Percentiles rank a stretch among this genome's conserved stretches.
Evolutionary conservation across 1,140 invertebrate species (phyloP).

Genomic region (Drosophila elegans): DNA sequence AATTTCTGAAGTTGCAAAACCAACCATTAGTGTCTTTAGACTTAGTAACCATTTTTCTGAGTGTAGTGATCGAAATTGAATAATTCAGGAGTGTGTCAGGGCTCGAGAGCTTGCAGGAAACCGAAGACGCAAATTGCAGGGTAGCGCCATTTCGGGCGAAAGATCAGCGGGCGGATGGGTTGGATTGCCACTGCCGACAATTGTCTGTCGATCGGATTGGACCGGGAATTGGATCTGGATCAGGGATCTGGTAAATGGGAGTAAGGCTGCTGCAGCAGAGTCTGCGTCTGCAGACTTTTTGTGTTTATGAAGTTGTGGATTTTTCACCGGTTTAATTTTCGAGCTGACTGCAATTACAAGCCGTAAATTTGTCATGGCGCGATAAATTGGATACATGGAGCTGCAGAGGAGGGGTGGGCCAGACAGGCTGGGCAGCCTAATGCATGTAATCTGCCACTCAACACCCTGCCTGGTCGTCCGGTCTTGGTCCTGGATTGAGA

Average conservation of each 20-base stretch:
- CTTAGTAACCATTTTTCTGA: background rate
- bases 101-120: constrained; percentile 64
- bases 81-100: constrained; percentile 29
- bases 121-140: constrained; percentile 75
- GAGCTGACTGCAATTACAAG: constrained; percentile 79
- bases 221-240: constrained; percentile 8
- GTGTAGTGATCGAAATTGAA: constrained; percentile 25
- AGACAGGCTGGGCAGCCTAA: constrained; percentile 65
- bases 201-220: constrained; percentile 32
- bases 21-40: too few species aligned
- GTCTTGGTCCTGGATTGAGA: background rate
- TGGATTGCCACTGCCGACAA: constrained; percentile 3
- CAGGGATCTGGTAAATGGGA: constrained; percentile 2
- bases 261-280: background rate
- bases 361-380: constrained; percentile 83
- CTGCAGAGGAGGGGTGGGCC: background rate
- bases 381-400: constrained; percentile 65
- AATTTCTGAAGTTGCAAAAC: too few species aligned
- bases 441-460: constrained; percentile 83
- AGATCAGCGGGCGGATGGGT: constrained; percentile 23
- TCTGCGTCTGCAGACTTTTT: constrained; percentile 32
- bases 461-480: constrained; percentile 70
- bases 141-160: constrained; percentile 55
- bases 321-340: constrained; percentile 72
- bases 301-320: constrained; percentile 79